Evolutionary conservation across 2,113 vertebrate species (phyloP).

Genomic region (Grammomys surdaster): DNA sequence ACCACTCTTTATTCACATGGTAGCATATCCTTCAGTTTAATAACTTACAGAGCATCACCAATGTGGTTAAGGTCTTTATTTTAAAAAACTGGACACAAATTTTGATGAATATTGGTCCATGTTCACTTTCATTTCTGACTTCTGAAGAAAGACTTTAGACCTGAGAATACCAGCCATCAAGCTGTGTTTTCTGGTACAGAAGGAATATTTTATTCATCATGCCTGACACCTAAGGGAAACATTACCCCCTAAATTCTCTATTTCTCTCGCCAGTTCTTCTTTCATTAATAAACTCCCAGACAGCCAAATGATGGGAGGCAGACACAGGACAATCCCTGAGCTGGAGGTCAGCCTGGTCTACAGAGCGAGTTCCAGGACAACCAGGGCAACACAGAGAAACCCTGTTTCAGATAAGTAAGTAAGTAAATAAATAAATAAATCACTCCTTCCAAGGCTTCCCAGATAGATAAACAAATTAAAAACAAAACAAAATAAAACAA

Average conservation of each 20-base stretch:
- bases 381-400: background rate
- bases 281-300: constrained; percentile 21
- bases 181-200: background rate
- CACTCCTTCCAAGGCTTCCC: too few species aligned
- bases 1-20: background rate
- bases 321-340: background rate
- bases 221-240: background rate
- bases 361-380: background rate
- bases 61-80: background rate
- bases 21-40: background rate
- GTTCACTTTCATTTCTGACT: background rate
- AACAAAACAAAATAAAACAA: too few species aligned
- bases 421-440: background rate
- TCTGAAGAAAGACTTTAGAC: background rate
- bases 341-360: background rate
- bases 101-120: background rate
- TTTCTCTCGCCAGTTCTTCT: constrained; percentile 4
- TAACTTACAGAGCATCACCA: background rate
- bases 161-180: background rate
- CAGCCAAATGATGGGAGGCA: background rate
- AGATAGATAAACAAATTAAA: background rate
- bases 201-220: background rate
- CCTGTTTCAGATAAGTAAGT: background rate
- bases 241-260: background rate
- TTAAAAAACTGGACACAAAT: background rate